A percentile compares a stretch with the other conserved stretches of the same genome.
These are phyloP conservation scores for Amazona guildingii DNA, from an alignment of 2,113 vertebrate genomes.

Conservation along the genomic window DNA sequence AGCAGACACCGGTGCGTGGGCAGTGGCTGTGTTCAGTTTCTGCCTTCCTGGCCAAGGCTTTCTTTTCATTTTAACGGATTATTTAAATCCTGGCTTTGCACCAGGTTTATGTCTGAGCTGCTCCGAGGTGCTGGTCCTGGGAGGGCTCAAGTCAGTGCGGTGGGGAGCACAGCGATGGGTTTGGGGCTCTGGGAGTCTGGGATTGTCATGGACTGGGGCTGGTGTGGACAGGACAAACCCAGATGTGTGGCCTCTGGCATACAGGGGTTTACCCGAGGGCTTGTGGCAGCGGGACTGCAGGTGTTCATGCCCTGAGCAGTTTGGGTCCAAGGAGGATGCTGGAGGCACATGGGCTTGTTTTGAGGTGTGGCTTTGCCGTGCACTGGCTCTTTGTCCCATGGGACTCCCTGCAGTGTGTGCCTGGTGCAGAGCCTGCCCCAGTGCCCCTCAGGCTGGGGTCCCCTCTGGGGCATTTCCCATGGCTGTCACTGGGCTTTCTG, in stretches of 20 bases:
- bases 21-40: background rate
- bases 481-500: background rate
- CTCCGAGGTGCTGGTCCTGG: background rate
- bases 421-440: background rate
- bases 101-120: accelerated
- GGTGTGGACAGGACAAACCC: background rate
- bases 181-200: background rate
- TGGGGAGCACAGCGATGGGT: accelerated
- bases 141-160: accelerated
- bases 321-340: background rate
- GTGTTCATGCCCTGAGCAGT: background rate
- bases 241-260: background rate
- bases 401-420: background rate
- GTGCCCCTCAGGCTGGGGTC: too few species aligned
- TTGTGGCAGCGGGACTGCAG: accelerated
- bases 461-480: background rate
- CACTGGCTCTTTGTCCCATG: background rate
- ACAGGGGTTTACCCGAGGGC: accelerated
- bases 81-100: background rate
- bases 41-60: background rate
- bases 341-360: accelerated
- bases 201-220: background rate
- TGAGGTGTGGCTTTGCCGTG: accelerated
- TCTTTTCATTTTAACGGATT: background rate
- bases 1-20: background rate